A percentile compares a stretch with the other conserved stretches of the same genome.
Conservation (phyloP, 1,140 invertebrate genomes). For the Radopholus similis region DNA sequence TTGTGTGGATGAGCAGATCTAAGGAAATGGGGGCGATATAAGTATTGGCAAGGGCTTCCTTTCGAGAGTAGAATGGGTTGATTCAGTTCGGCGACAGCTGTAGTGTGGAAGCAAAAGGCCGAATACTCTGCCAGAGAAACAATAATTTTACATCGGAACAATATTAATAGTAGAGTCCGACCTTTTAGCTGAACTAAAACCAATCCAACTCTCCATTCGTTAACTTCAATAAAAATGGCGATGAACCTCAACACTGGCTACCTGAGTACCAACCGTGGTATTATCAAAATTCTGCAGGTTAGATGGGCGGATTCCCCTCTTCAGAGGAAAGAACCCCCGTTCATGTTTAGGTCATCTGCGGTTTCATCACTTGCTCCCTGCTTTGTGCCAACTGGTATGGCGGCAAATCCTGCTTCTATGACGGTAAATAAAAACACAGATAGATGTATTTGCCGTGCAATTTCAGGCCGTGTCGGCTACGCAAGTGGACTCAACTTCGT, state of each 20-base stretch:
- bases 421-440: constrained; percentile 14
- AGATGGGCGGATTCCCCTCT: neutral
- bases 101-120: too few relatives aligned
- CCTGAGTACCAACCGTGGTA: constrained; percentile 44
- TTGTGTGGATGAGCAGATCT: too few relatives aligned
- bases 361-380: constrained; percentile 54
- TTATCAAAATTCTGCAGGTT: constrained; percentile 46
- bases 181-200: too few relatives aligned
- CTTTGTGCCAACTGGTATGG: constrained; percentile 49
- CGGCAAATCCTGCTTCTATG: constrained; percentile 45
- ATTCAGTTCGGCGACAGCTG: too few relatives aligned
- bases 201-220: too few relatives aligned
- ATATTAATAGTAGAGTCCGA: too few relatives aligned
- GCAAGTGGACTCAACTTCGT: constrained; percentile 50
- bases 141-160: too few relatives aligned
- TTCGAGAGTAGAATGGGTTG: too few relatives aligned
- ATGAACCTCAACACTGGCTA: constrained; percentile 52
- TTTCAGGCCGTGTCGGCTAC: constrained; percentile 44
- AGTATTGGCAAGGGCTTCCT: too few relatives aligned
- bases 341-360: constrained; percentile 27
- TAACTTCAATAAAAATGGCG: constrained; percentile 13
- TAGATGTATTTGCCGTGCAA: neutral
- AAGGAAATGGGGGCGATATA: too few relatives aligned
- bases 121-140: too few relatives aligned
- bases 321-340: neutral